Evolutionary conservation across 1,140 invertebrate genomes (phyloP), one percentile per base, ranked within the genome.

Genomic region (Drosophila prosaltans): DNA sequence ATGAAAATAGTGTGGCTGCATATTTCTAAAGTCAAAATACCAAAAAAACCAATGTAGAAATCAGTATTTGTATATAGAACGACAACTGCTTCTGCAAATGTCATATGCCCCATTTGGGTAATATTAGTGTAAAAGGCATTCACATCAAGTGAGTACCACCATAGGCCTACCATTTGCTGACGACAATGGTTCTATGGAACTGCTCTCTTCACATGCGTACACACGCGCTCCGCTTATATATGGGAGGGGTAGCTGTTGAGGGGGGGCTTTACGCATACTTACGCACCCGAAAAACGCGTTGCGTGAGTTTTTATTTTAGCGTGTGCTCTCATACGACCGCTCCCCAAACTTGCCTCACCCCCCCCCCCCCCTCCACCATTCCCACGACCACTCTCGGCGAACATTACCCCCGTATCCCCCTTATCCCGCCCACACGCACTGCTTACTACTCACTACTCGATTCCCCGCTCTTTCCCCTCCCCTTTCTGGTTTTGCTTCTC

Each of bases 241-340:
- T 3, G 32, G 32, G 32, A 36, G 1, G 32, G 32, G 32, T 5
- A 7, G 32, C 32, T 6, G 32, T 36, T 36, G 11, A 28, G 1
- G 8, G 2, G 0, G 9, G 0, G 28, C 26, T 57, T 66, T 54
- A 68, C 63, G 59, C 62, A 45, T 36, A 36, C 32, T 66, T 58
- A 68, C 63, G 80, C 80, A 82, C 80, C 39, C 66, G 43, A 51
- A 43, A 48, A 74, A 65, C 63, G 66, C 72, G 64, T 88, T 83
- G 80, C 80, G 80, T 86, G 83, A 82, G 58, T 67, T 72, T 86
- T 88, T 84, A 80, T 81, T 86, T 84, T 67, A 75, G 80, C 83
- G 80, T 80, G 83, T 88, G 83, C 77, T 88, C 77, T 83, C 83
- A 83, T 78, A 73, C 24, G 43, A 40, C 51, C 64, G 62, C 36